Percentiles rank a stretch among this genome's conserved stretches.
These are phyloP conservation scores for Datnioides undecimradiatus DNA, from an alignment of 2,113 vertebrate genomes.

Conservation along the genomic window DNA sequence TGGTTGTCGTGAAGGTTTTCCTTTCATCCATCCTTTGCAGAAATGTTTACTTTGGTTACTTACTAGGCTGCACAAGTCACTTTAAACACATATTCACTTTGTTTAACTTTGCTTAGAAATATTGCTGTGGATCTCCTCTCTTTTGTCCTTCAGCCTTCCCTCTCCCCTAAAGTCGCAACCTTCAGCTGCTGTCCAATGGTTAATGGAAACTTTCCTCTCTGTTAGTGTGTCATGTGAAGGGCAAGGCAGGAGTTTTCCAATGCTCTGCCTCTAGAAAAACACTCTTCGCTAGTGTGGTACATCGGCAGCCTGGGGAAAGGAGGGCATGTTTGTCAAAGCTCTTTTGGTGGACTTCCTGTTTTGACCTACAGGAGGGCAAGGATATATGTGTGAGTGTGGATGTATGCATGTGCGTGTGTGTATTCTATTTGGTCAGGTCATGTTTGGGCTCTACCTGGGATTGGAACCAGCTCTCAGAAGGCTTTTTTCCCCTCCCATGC, in stretches of 20 bases:
- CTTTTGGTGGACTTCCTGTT: conserved; percentile 58
- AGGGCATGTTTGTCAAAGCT: conserved; percentile 54
- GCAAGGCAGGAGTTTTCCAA: conserved; percentile 62
- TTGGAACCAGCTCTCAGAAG: not conserved
- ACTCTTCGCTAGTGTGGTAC: conserved; percentile 30
- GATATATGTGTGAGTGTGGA: not conserved
- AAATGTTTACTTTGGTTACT: conserved; percentile 27
- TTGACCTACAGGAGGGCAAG: conserved; percentile 39
- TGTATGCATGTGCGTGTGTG: not conserved
- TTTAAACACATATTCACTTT: conserved; percentile 14
- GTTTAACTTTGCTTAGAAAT: conserved; percentile 15
- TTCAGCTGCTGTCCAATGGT: conserved; percentile 41
- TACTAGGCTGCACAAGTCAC: not conserved
- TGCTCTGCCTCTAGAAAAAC: conserved; percentile 51
- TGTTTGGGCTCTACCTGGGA: not conserved
- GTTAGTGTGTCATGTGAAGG: conserved; percentile 64
- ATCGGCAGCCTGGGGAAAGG: conserved; percentile 49
- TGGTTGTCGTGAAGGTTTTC: conserved; percentile 13
- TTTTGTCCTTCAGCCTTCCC: conserved; percentile 15
- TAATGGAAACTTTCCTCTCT: conserved; percentile 68
- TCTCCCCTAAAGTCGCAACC: conserved; percentile 35
- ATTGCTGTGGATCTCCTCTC: not conserved
- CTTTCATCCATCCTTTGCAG: conserved; percentile 18
- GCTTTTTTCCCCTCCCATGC: not conserved
- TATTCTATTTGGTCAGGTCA: not conserved